These are phyloP conservation scores for Yponomeuta malinellus DNA, from an alignment of 2,888 invertebrate genomes.

Conservation along the genomic window DNA sequence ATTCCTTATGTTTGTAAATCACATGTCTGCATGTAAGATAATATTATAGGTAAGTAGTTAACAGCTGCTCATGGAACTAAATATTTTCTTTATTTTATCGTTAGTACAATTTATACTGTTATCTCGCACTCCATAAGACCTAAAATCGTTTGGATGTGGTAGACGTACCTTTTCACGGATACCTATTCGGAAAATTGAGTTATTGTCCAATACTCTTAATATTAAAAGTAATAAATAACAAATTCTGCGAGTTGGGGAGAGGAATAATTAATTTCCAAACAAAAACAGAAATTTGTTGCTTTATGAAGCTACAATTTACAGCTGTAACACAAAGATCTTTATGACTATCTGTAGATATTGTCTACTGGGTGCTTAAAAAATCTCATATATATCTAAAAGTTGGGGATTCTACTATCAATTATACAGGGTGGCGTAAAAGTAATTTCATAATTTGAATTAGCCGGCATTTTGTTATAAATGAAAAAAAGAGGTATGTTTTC, in stretches of 20 bases:
- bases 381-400: too few relatives aligned
- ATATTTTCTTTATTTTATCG: neutral
- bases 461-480: too few relatives aligned
- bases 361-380: too few relatives aligned
- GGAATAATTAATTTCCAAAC: neutral
- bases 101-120: neutral
- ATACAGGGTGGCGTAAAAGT: too few relatives aligned
- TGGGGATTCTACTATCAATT: too few relatives aligned
- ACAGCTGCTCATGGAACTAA: too few relatives aligned
- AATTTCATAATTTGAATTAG: too few relatives aligned
- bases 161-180: neutral
- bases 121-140: neutral
- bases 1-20: too few relatives aligned
- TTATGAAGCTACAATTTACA: neutral
- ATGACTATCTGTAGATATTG: neutral
- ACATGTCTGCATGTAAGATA: too few relatives aligned
- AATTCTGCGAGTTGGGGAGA: neutral
- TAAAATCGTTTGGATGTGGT: neutral
- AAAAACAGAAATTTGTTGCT: neutral
- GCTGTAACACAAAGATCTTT: neutral
- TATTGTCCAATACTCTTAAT: neutral
- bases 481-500: too few relatives aligned
- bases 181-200: neutral
- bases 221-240: constrained; percentile 4
- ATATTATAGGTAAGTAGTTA: too few relatives aligned